Conservation (phyloP, 2,113 vertebrate species). For the Oryctolagus cuniculus region DNA sequence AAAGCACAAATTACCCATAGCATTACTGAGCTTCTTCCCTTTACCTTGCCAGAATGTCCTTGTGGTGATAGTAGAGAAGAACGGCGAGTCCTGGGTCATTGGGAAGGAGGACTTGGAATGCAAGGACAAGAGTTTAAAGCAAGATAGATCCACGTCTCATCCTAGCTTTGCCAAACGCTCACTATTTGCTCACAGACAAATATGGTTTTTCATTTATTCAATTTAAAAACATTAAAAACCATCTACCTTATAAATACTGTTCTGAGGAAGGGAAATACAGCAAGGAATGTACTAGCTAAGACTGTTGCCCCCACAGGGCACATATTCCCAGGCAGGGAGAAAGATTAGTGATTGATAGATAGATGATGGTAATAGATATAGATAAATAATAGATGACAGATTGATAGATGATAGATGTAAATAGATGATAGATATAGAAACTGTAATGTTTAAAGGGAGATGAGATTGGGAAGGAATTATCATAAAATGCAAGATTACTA, state of each 20-base stretch:
- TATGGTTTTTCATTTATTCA: conserved; percentile 13
- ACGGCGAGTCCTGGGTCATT: not conserved
- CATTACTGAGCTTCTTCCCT: not conserved
- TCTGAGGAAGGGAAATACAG: conserved; percentile 1
- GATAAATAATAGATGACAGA: not conserved
- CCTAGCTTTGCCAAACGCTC: not conserved
- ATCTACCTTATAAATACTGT: not conserved
- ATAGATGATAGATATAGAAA: not conserved
- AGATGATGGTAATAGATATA: not conserved
- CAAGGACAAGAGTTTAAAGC: not conserved
- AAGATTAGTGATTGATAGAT: not conserved
- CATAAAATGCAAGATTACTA: not conserved
- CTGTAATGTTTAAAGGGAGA: not conserved
- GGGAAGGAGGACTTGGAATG: not conserved
- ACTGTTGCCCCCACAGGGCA: not conserved
- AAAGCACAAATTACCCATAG: conserved; percentile 35
- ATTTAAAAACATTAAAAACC: conserved; percentile 9
- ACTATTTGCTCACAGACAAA: not conserved
- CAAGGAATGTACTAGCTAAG: not conserved
- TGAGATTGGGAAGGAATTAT: not conserved
- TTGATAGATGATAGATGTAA: not conserved
- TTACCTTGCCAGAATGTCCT: conserved; percentile 1
- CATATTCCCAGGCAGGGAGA: not conserved
- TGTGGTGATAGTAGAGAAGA: not conserved
- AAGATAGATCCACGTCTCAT: not conserved